Evolutionary conservation across 2,113 vertebrate species (phyloP).

Genomic region (Mastomys coucha): DNA sequence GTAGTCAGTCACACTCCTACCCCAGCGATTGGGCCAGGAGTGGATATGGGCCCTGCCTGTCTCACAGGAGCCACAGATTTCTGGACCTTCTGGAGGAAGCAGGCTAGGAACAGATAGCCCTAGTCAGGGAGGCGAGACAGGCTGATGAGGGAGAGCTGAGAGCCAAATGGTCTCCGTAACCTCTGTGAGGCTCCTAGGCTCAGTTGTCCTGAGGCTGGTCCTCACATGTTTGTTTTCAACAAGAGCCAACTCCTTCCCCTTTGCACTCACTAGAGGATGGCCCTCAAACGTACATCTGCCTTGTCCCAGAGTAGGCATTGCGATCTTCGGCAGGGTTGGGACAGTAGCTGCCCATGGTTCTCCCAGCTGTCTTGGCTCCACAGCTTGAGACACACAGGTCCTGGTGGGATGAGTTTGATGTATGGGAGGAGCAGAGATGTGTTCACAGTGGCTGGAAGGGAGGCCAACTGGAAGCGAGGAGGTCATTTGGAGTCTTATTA

Average conservation of each 20-base stretch:
- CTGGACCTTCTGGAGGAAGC: background rate
- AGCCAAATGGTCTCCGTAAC: background rate
- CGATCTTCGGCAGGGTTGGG: background rate
- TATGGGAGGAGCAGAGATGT: too few species aligned
- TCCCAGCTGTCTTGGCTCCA: background rate
- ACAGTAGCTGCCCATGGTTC: rapidly evolving
- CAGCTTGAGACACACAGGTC: too few species aligned
- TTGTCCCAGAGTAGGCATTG: too few species aligned
- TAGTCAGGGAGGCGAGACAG: too few species aligned
- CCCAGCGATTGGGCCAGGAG: background rate
- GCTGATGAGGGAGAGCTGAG: background rate
- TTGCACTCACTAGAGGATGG: background rate
- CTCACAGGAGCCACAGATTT: background rate
- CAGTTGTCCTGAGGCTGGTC: background rate
- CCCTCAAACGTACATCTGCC: background rate
- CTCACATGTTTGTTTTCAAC: too few species aligned
- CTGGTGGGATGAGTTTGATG: too few species aligned
- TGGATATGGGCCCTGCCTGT: background rate
- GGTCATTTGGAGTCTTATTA: too few species aligned
- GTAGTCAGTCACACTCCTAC: background rate
- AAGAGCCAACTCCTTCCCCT: background rate
- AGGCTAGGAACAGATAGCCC: background rate
- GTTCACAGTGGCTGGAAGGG: too few species aligned
- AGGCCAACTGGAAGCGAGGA: too few species aligned
- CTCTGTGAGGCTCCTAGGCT: background rate